Evolutionary conservation across 2,797 vertebrate genomes (phyloP).

Genomic region (Manis pentadactyla): DNA sequence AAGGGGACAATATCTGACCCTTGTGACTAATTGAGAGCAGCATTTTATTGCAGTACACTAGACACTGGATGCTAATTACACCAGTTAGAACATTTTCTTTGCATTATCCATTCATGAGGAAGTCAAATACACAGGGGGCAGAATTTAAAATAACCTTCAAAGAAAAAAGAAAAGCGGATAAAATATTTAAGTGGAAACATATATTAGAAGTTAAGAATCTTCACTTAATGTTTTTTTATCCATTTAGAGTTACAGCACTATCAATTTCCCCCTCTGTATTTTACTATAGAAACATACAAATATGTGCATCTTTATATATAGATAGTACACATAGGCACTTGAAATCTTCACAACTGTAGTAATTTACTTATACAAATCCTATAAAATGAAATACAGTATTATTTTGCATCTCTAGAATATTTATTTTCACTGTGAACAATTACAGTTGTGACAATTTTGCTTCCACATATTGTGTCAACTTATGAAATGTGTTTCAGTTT

Average conservation of each 20-base stretch:
- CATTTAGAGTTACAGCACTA: slow-evolving; percentile 20
- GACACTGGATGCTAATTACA: slow-evolving; percentile 66
- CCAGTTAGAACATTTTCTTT: slow-evolving; percentile 56
- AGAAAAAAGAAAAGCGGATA: not conserved
- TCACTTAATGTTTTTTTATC: slow-evolving; percentile 59
- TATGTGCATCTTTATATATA: not conserved
- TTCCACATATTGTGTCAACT: not conserved
- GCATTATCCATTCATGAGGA: slow-evolving; percentile 4
- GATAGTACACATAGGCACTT: not conserved
- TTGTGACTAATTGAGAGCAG: slow-evolving; percentile 74
- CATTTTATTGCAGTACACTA: slow-evolving; percentile 54
- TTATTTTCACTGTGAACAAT: not conserved
- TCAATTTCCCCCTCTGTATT: not conserved
- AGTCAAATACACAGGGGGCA: not conserved
- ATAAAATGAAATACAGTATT: not conserved
- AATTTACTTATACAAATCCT: not conserved
- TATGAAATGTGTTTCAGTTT: slow-evolving; percentile 17
- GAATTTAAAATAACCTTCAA: slow-evolving; percentile 46
- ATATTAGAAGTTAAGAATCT: slow-evolving; percentile 75
- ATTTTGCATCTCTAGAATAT: not conserved
- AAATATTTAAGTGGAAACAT: slow-evolving; percentile 13
- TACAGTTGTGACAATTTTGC: not conserved
- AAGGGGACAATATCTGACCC: slow-evolving; percentile 62
- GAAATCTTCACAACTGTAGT: not conserved
- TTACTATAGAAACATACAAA: not conserved